Base-by-base conservation (phyloP, 23 tunicate genomes). In the Botrylloides violaceus region DNA sequence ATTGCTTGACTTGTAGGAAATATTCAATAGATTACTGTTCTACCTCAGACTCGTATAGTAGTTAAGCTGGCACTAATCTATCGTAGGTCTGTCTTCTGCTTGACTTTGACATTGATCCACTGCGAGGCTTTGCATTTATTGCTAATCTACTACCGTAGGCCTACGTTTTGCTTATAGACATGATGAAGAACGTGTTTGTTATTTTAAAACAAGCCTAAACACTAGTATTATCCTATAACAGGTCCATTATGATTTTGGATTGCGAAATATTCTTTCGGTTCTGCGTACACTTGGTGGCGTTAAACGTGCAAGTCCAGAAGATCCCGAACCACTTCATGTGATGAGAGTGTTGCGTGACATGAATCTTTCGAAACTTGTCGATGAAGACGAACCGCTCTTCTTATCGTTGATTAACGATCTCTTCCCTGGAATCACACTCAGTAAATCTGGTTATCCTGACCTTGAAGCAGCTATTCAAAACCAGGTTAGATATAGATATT, bases 221-320 rank as follows among this genome's bases (percentile, higher is more conserved):
- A n/a, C n/a, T n/a, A n/a, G n/a, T n/a, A n/a, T n/a, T n/a, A n/a
- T 43, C 15, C 15, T 43, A 43, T 15, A 19, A 2, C 36, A 90
- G 97, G 99, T 95, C 77, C 99, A 95, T 65, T 95, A 95, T 85
- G 99, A 95, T 79, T 95, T 95, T 77, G 99, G 99, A n/a, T 80
- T 95, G 4, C 95, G 99, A 32, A 95, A 95, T 76, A 95, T 95
- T 62, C 84, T 95, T 23, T 95, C 99, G 36, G 99, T 95, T 12
- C 87, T 95, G 47, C 99, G 99, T 33, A 95, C 99, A 26, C 86
- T 95, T 0, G 99, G 99, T 2, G 95, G 92, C 5, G 96, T 82
- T 9, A 95, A 95, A 72, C 62, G 99, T 25, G 77, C 88, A 25
- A 87, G 75, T 39, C 99, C 99, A 5, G 86, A 82, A 19, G 99